A percentile compares a stretch with the other conserved stretches of the same genome.
Evolutionary conservation across 1,140 invertebrate genomes (phyloP).

Genomic region (Sarcophaga peregrina): DNA sequence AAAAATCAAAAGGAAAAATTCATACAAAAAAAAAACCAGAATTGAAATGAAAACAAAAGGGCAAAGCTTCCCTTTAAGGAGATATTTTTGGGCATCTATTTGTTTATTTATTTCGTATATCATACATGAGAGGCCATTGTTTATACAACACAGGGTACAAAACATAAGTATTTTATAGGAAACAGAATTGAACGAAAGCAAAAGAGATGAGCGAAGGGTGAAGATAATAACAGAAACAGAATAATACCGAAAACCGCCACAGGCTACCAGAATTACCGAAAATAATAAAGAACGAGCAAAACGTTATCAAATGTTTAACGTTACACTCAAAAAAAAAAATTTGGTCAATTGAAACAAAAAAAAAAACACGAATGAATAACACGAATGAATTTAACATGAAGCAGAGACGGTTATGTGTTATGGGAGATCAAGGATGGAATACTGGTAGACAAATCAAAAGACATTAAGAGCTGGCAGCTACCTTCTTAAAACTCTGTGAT

Average conservation of each 20-base stretch:
- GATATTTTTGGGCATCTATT: slow-evolving; percentile 11
- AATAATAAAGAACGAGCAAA: background rate
- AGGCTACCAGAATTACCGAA: slow-evolving; percentile 2
- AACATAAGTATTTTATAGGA: background rate
- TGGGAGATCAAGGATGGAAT: too few species aligned
- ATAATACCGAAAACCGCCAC: background rate
- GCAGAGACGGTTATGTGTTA: too few species aligned
- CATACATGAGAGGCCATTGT: background rate
- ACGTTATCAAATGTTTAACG: background rate
- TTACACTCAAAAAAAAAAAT: too few species aligned
- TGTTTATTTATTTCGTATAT: background rate
- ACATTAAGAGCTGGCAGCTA: too few species aligned
- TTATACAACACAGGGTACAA: background rate
- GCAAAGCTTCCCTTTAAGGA: slow-evolving; percentile 6
- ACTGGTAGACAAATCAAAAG: too few species aligned
- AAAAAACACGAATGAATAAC: too few species aligned
- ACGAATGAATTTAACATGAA: too few species aligned
- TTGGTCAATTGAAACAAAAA: too few species aligned
- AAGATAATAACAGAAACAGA: too few species aligned
- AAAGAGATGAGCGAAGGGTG: too few species aligned
- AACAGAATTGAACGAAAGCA: background rate
- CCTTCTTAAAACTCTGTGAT: too few species aligned
- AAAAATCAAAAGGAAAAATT: background rate
- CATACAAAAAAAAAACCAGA: background rate
- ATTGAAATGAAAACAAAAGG: background rate